Evolutionary conservation across 2,797 vertebrate genomes (phyloP), one percentile per base, ranked within the genome.

Genomic region (Trematomus bernacchii): DNA sequence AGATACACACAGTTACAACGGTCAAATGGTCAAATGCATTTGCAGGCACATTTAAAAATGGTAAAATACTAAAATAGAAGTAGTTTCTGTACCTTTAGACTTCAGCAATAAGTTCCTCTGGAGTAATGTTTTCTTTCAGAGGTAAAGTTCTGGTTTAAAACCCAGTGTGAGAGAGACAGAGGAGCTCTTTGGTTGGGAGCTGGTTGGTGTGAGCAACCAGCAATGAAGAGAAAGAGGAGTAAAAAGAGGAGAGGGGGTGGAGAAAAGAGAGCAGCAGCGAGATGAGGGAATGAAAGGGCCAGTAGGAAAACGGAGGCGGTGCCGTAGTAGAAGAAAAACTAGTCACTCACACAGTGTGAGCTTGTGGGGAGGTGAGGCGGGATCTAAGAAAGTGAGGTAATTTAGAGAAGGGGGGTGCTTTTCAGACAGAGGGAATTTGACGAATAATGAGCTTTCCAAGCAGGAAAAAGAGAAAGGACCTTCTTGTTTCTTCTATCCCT

Each of bases 401-500:
- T 81, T 80, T 84, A 61, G 81, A 62, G 77, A 53, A 64, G 70
- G 51, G 52, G 65, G 44, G 73, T 46, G 47, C 77, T 69, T 89
- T 85, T 87, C 72, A 87, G 85, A 89, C 21, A 61, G 82, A 85
- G 66, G 55, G 82, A 92, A 88, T 87, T 93, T 73, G 90, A 87
- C 89, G 94, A 95, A 95, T 96, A 97, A 95, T 95, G 93, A 96
- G 95, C 87, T 93, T 93, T 82, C 74, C 80, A 83, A 93, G 92
- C 87, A 83, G 86, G 77, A 76, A 80, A 80, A 73, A 83, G 68
- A 89, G 80, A 90, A 94, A 90, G 61, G 71, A 90, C 91, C 88
- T 85, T 91, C 88, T 92, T 96, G 93, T 95, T 92, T 76, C 73
- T 84, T 84, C 77, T 77, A 74, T 82, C 70, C 63, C 72, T 77